Conservation (phyloP, 1,140 invertebrate genomes). For the Belonocnema kinseyi region DNA sequence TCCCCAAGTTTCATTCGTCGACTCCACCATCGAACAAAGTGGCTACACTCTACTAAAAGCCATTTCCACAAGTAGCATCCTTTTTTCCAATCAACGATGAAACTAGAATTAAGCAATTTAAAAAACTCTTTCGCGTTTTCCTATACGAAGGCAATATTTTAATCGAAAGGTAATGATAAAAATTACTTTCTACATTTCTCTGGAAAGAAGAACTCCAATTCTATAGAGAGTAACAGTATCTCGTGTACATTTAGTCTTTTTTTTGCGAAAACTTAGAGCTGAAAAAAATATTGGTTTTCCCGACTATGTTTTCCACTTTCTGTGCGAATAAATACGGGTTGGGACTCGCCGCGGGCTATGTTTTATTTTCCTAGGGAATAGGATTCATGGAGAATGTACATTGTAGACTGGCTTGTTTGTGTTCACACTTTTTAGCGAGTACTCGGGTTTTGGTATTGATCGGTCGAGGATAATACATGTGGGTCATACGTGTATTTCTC, state of each 20-base stretch:
- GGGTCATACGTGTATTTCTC: conserved; percentile 7
- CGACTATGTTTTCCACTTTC: conserved; percentile 16
- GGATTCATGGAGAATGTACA: not conserved
- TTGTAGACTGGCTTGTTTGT: too few species aligned
- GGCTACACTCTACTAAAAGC: conserved; percentile 32
- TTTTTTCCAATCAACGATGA: conserved; percentile 48
- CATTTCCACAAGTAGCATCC: not conserved
- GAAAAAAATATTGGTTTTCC: not conserved
- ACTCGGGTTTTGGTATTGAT: conserved; percentile 13
- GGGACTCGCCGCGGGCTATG: not conserved
- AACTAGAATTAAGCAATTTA: conserved; percentile 36
- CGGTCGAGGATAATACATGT: conserved; percentile 9
- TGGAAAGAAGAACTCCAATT: too few species aligned
- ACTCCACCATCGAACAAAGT: not conserved
- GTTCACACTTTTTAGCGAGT: not conserved
- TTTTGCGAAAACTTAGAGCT: conserved; percentile 5
- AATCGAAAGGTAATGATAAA: too few species aligned
- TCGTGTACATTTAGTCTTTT: not conserved
- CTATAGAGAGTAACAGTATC: too few species aligned
- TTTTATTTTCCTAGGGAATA: not conserved
- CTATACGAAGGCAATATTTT: too few species aligned
- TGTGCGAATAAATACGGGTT: not conserved
- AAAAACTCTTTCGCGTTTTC: too few species aligned
- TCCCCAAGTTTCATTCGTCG: not conserved
- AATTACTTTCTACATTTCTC: too few species aligned